Conservation (phyloP, 1,140 invertebrate species). For the Nebria ingens region DNA sequence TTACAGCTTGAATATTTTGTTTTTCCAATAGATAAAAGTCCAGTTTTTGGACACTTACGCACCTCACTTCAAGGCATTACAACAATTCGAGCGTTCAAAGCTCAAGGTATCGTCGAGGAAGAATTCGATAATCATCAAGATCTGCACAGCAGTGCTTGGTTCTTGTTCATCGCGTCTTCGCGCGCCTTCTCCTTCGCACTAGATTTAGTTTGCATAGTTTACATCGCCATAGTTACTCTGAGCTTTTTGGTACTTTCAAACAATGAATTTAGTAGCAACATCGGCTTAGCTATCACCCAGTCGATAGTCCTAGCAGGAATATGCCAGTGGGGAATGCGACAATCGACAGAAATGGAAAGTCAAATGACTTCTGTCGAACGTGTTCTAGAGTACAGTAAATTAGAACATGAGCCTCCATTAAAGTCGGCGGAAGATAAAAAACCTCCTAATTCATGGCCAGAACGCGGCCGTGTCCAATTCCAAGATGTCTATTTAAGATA, state of each 20-base stretch:
- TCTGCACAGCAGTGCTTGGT: constrained; percentile 51
- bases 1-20: constrained; percentile 1
- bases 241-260: constrained; percentile 41
- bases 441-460: constrained; percentile 51
- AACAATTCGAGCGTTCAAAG: constrained; percentile 65
- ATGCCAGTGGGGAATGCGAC: constrained; percentile 65
- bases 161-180: constrained; percentile 52
- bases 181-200: constrained; percentile 45
- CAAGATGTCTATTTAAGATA: constrained; percentile 43
- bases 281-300: constrained; percentile 46
- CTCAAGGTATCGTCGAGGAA: constrained; percentile 53
- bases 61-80: constrained; percentile 66
- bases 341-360: constrained; percentile 61
- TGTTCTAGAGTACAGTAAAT: constrained; percentile 32
- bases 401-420: constrained; percentile 39
- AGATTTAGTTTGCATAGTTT: constrained; percentile 59
- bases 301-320: constrained; percentile 44
- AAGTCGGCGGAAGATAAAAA: constrained; percentile 20
- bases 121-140: constrained; percentile 52
- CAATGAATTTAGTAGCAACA: constrained; percentile 36
- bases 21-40: constrained; percentile 49
- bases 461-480: constrained; percentile 52
- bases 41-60: constrained; percentile 74
- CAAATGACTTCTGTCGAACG: constrained; percentile 57
- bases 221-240: constrained; percentile 43